Evolutionary conservation across 2,113 vertebrate genomes (phyloP), one percentile per base, ranked within the genome.

Genomic region (Neopipo cinnamomea): DNA sequence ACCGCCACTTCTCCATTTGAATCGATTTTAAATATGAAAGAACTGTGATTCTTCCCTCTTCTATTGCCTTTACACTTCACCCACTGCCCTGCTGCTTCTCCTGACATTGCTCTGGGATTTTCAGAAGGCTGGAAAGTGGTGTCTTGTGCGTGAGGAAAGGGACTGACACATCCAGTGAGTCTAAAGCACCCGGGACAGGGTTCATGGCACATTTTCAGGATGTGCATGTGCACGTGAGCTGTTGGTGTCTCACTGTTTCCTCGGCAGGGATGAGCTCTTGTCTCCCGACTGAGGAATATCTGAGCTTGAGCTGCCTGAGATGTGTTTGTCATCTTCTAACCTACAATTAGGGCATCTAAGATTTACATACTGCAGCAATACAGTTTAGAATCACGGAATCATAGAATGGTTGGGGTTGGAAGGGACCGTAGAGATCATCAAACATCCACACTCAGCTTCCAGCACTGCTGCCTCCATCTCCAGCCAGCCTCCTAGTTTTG

Each of bases 11-110:
- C 78, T 74, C 42, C 8, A 73, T 91, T 83, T 88, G 88, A 91
- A 83, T 83, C 55, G 19, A 80, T 83, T 95, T 94, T 63, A 90
- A 83, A 95, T 83, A 72, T 55, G 78, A 58, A 88, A 88, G 71
- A 70, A 65, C 55, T 27, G 53, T 49, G 74, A 88, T 90, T 80
- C 71, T 74, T 86, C 37, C 67, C n/a, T 55, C 61, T 83, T 33
- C 72, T 80, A 42, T 14, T 70, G 67, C 72, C 63, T 77, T 77
- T 61, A 33, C 68, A 67, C 88, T 77, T 85, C 91, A 70, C 49
- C 85, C 39, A 16, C 41, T 27, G 78, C 82, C 72, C 82, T 24
- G 7, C 22, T 0, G 1, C 46, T 88, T 62, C 76, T 92, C 63
- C 53, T 41, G 52, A 8, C 14, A 6, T 37, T 70, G 61, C 4